Percentiles rank a stretch among this genome's conserved stretches.
Conservation (phyloP, 2,888 invertebrate genomes). For the Apamea anceps region DNA sequence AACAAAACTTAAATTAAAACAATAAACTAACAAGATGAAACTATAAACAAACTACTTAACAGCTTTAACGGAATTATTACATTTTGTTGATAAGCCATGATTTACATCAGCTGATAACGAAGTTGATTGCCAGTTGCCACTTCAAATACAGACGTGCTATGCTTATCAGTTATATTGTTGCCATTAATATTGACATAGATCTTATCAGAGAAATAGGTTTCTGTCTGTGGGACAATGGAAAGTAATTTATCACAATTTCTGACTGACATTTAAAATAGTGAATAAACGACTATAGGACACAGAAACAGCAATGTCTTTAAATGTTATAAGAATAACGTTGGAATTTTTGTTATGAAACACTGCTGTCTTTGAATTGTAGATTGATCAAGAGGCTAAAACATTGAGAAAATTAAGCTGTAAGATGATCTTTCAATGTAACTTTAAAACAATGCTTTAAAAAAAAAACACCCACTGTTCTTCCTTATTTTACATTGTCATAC, state of each 20-base stretch:
- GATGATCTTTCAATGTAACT: too few relatives aligned
- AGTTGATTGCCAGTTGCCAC: conserved; percentile 42
- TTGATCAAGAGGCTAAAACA: neutral
- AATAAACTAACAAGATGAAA: neutral
- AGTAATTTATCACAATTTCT: conserved; percentile 28
- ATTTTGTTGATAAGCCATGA: conserved; percentile 37
- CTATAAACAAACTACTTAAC: conserved; percentile 8
- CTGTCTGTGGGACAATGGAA: conserved; percentile 11
- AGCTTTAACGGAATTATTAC: conserved; percentile 36
- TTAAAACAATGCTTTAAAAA: neutral
- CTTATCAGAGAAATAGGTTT: conserved; percentile 47
- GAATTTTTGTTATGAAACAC: neutral
- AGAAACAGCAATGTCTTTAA: neutral
- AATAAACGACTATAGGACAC: neutral
- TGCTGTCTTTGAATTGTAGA: neutral
- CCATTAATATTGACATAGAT: conserved; percentile 41
- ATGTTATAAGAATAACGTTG: neutral
- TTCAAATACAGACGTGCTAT: conserved; percentile 24
- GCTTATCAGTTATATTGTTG: conserved; percentile 15
- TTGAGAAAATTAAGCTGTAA: too few relatives aligned
- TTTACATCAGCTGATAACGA: conserved; percentile 41
- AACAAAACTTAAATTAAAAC: conserved; percentile 2
- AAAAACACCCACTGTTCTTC: neutral
- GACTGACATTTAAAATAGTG: neutral
- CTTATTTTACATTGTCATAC: neutral